Base-by-base conservation (phyloP, 2,113 vertebrate species). In the Rhinoderma darwinii region DNA sequence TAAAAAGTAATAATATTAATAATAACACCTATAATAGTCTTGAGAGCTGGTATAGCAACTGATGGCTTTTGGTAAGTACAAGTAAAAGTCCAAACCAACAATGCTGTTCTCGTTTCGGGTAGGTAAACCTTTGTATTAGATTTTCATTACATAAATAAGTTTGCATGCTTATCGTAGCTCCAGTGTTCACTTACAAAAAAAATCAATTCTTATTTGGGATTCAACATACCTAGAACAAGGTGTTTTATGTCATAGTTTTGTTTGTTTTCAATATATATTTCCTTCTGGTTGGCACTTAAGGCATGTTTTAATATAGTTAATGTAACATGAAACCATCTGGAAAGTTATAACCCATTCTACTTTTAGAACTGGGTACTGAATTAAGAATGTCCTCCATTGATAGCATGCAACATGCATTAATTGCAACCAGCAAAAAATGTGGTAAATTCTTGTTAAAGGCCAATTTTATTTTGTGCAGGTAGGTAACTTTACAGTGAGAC, bases 401-500 rank as follows among this genome's bases (percentile, higher is more conserved):
- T 25, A 43, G 61, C 32, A 63, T 50, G 15, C 0, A 86, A 73
- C 88, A 91, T 91, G 88, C 88, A 88, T 78, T 92, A 89, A 92
- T 91, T 91, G 89, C 81, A 82, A 35, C 43, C 59, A 68, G 88
- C 87, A 15, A 73, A 88, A 90, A 56, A 89, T 88, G 54, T 90
- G 83, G 89, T 89, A 91, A 20, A 6, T 91, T 93, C 87, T 92
- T 82, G 91, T 93, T 93, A 44, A 81, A 74, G 94, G 93, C 92
- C 92, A 92, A 90, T 93, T 90, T 94, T n/a, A n/a, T 70, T 91
- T 91, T 93, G 91, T 86, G 50, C 94, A 98, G 97, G 96, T 99
- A 99, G 96, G 96, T 98, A 94, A 93, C 90, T 88, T 94, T 94
- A 92, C 91, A 94, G 95, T 88, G 92, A 96, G 94, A 90, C 92